Conservation (phyloP, 1,140 invertebrate species). For the Notospermus geniculatus region DNA sequence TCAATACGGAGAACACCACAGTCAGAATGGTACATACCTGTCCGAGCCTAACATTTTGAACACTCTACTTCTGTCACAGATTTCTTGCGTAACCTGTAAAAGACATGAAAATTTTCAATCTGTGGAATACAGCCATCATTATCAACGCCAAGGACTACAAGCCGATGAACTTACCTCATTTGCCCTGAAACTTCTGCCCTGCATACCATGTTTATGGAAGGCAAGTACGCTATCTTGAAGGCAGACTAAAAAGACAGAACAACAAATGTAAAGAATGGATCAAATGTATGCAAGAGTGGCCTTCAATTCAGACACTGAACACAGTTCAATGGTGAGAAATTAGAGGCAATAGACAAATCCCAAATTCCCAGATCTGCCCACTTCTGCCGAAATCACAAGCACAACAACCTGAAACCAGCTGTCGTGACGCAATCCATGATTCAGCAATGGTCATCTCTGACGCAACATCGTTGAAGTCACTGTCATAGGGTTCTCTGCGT, state of each 20-base stretch:
- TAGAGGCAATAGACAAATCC: too few relatives aligned
- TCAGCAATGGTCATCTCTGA: too few relatives aligned
- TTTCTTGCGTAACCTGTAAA: constrained; percentile 82
- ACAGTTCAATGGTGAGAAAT: too few relatives aligned
- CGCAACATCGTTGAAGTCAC: too few relatives aligned
- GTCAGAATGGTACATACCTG: constrained; percentile 46
- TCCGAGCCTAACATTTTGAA: constrained; percentile 79
- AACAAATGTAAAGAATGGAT: neutral
- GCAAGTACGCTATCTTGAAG: constrained; percentile 93
- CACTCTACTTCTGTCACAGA: constrained; percentile 83
- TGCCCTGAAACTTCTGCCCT: constrained; percentile 90
- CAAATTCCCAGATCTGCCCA: too few relatives aligned
- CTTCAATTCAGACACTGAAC: too few relatives aligned
- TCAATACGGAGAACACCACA: too few relatives aligned
- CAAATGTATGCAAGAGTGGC: neutral
- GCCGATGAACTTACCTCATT: constrained; percentile 64
- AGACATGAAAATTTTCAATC: neutral
- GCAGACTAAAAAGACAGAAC: constrained; percentile 71
- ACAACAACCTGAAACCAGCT: too few relatives aligned
- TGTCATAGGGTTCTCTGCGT: too few relatives aligned
- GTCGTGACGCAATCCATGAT: too few relatives aligned
- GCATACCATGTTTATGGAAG: constrained; percentile 96
- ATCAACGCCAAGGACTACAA: neutral
- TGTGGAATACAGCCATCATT: neutral
- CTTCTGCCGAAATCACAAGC: too few relatives aligned